These are phyloP conservation scores for Euthynnus affinis DNA, from an alignment of 2,797 vertebrate species.

Conservation along the genomic window DNA sequence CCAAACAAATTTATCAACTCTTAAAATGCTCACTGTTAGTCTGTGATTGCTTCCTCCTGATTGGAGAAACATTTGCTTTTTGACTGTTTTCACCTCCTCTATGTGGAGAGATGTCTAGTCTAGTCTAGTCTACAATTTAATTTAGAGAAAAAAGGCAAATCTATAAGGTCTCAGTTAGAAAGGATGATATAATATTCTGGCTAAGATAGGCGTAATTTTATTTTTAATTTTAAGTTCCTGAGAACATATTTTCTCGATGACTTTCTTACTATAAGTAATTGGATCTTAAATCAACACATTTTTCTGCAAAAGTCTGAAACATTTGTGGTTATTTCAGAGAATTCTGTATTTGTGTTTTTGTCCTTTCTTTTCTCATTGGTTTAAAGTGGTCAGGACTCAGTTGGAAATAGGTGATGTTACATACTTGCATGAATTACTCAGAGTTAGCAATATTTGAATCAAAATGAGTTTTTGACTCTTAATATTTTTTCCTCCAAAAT, in stretches of 20 bases:
- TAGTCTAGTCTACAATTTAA: background rate
- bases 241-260: background rate
- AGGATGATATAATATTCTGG: background rate
- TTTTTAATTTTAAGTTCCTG: background rate
- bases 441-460: background rate
- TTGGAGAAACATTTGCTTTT: background rate
- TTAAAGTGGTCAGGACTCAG: too few species aligned
- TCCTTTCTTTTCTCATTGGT: too few species aligned
- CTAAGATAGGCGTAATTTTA: background rate
- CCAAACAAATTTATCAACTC: background rate
- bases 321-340: background rate
- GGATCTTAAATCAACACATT: background rate
- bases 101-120: background rate
- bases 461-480: background rate
- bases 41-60: background rate
- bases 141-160: too few species aligned
- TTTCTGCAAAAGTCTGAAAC: background rate
- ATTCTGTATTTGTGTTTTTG: too few species aligned
- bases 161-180: background rate
- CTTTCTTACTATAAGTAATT: background rate
- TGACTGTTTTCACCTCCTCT: background rate
- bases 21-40: background rate
- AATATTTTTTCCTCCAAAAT: background rate
- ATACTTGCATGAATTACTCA: background rate
- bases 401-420: background rate